Evolutionary conservation across 2,797 vertebrate genomes (phyloP).

Genomic region (Petrocephalus schoutedeni): DNA sequence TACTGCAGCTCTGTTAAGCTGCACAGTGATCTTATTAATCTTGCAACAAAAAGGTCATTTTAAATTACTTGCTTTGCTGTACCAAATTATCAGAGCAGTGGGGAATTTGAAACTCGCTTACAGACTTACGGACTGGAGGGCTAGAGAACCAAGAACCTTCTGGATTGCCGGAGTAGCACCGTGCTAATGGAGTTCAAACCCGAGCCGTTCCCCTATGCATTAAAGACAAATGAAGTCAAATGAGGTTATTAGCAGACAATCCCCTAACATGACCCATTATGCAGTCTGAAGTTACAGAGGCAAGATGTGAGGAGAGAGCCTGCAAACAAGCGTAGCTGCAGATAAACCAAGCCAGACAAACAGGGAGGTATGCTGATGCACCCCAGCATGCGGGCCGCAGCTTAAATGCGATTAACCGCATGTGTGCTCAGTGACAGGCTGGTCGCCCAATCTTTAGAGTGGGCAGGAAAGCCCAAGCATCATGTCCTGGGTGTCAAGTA

Average conservation of each 20-base stretch:
- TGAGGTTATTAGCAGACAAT: constrained; percentile 40
- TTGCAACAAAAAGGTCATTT: constrained; percentile 53
- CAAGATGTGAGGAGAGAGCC: not conserved
- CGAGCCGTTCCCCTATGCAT: constrained; percentile 32
- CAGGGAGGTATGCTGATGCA: not conserved
- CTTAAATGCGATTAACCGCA: not conserved
- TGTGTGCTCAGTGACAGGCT: not conserved
- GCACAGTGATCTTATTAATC: constrained; percentile 44
- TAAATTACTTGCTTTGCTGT: constrained; percentile 40
- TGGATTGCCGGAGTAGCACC: constrained; percentile 33
- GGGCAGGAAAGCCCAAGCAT: not conserved
- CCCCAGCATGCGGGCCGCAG: not conserved
- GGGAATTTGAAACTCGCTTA: constrained; percentile 35
- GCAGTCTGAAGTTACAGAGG: not conserved
- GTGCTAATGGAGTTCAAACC: not conserved
- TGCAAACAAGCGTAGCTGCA: not conserved
- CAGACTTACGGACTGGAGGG: constrained; percentile 34
- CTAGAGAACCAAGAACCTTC: constrained; percentile 29
- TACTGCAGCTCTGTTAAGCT: constrained; percentile 23
- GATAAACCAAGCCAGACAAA: not conserved
- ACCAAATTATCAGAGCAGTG: constrained; percentile 48
- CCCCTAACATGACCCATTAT: constrained; percentile 32
- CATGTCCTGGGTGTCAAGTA: not conserved
- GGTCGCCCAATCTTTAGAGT: not conserved
- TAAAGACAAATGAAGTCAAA: constrained; percentile 47